Evolutionary conservation across 92 coral and sea anemone genomes (phyloP).

Genomic region (Hydrozoanthus gracilis): DNA sequence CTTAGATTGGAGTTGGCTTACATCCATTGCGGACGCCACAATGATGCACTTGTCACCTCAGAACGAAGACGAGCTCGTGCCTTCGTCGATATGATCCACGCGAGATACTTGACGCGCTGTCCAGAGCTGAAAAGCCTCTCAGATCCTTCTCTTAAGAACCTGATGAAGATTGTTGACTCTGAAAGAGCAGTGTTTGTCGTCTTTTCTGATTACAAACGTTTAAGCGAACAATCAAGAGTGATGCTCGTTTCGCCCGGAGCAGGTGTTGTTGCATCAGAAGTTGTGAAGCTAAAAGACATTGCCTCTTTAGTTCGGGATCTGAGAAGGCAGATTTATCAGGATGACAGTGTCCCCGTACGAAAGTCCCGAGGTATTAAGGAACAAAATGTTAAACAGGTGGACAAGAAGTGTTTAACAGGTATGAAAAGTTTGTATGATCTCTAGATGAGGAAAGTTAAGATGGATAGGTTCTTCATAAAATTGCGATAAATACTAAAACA

Average conservation of each 20-base stretch:
- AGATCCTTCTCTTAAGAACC: not conserved
- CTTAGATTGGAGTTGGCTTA: slow-evolving; percentile 6
- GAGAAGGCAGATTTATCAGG: slow-evolving; percentile 2
- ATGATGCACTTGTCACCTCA: slow-evolving; percentile 32
- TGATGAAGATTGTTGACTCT: slow-evolving; percentile 3
- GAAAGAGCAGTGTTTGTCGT: slow-evolving; percentile 24
- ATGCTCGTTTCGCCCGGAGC: slow-evolving; percentile 11
- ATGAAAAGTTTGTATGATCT: not conserved
- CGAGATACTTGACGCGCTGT: not conserved
- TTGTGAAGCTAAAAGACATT: not conserved
- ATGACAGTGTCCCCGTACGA: slow-evolving; percentile 16
- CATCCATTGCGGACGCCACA: not conserved
- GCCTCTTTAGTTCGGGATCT: not conserved
- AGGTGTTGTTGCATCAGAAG: not conserved
- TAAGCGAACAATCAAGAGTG: not conserved
- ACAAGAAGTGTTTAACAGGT: not conserved
- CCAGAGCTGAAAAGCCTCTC: not conserved
- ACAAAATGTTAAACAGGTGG: slow-evolving; percentile 3
- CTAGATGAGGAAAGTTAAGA: not conserved
- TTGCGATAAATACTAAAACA: no score
- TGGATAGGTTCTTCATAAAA: no score
- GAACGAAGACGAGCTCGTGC: slow-evolving; percentile 43
- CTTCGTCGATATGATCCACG: slow-evolving; percentile 25
- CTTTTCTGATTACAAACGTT: not conserved
- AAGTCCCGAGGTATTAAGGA: slow-evolving; percentile 20